These are phyloP conservation scores for Halichondria panicea DNA, from an alignment of 37 sponge, comb jelly and placozoan genomes.

Conservation along the genomic window DNA sequence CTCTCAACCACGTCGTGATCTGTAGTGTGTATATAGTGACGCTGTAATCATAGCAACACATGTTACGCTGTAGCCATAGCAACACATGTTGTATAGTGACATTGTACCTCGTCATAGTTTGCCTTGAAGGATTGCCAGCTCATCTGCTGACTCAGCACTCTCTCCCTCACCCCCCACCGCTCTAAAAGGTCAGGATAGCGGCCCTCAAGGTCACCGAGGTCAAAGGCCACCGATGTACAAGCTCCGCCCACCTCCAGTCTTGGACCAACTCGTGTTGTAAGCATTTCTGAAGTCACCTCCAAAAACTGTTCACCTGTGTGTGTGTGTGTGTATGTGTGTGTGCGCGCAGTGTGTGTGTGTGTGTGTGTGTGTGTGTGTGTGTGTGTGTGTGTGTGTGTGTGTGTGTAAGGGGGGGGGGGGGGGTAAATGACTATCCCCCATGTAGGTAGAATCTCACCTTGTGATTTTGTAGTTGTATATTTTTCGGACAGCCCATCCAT, in stretches of 20 bases:
- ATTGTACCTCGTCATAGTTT: constrained; percentile 26
- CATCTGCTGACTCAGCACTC: constrained; percentile 14
- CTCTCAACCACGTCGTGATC: constrained; percentile 34
- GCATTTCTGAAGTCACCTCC: constrained; percentile 14
- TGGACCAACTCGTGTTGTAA: neutral
- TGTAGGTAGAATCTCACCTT: constrained; percentile 28
- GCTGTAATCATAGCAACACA: neutral
- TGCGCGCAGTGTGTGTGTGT: no score
- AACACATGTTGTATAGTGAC: neutral
- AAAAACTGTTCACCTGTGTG: constrained; percentile 43
- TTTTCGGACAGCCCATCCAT: neutral
- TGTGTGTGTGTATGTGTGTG: no score
- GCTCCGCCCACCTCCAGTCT: constrained; percentile 26
- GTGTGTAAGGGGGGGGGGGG: no score
- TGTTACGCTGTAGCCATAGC: neutral
- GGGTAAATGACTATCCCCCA: no score
- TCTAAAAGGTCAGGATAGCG: constrained; percentile 9
- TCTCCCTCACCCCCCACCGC: constrained; percentile 34
- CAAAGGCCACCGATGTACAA: constrained; percentile 37
- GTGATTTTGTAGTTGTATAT: constrained; percentile 2
- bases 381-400: no score
- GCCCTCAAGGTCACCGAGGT: constrained; percentile 47
- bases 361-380: no score
- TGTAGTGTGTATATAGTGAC: neutral
- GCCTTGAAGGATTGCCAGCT: constrained; percentile 43